Conservation (phyloP, 1,140 invertebrate genomes). For the Musca vetustissima region DNA sequence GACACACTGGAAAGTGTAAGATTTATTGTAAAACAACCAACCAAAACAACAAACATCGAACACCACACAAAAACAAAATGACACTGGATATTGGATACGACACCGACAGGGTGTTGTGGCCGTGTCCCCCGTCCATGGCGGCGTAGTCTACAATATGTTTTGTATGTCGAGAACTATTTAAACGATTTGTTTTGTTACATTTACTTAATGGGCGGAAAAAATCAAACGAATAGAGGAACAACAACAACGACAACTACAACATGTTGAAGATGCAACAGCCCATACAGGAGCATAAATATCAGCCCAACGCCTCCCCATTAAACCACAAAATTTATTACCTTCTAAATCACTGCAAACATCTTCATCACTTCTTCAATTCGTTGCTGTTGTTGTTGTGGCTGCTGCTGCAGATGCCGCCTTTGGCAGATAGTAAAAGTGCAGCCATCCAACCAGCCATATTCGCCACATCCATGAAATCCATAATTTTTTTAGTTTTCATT, state of each 20-base stretch:
- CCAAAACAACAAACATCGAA: too few species aligned
- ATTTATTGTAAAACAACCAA: too few species aligned
- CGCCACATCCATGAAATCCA: too few species aligned
- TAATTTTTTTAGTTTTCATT: too few species aligned
- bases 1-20: neutral
- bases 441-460: too few species aligned
- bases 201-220: conserved; percentile 28
- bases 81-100: too few species aligned
- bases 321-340: conserved; percentile 33
- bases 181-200: conserved; percentile 23
- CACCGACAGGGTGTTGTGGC: too few species aligned
- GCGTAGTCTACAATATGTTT: neutral
- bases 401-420: too few species aligned
- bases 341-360: conserved; percentile 31
- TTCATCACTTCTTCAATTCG: conserved; percentile 16
- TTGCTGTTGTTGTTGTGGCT: neutral
- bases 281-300: neutral
- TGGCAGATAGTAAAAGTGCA: too few species aligned
- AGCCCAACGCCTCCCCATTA: conserved; percentile 28
- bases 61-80: too few species aligned
- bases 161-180: conserved; percentile 7
- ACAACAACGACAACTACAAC: neutral
- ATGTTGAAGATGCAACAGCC: neutral
- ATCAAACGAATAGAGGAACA: conserved; percentile 13
- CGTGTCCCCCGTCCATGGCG: too few species aligned